A percentile compares a stretch with the other conserved stretches of the same genome.
These are phyloP conservation scores for Brotogeris chrysoptera DNA, from an alignment of 2,797 vertebrate species.

Conservation along the genomic window DNA sequence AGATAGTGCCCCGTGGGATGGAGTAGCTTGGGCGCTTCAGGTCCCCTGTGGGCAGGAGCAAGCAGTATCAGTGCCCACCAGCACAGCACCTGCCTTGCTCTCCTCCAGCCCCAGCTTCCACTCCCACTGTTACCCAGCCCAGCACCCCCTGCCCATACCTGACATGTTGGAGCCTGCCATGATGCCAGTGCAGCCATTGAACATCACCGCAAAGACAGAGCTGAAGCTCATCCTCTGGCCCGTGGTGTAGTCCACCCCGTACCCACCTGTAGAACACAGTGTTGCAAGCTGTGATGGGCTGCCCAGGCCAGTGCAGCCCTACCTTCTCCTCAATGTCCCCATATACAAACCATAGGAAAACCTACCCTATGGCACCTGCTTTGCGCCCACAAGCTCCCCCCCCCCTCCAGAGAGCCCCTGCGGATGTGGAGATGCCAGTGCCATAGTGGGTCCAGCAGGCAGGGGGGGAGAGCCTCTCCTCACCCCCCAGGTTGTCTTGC, in stretches of 20 bases:
- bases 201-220: conserved; percentile 91
- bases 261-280: conserved; percentile 69
- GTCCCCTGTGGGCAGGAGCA: conserved; percentile 77
- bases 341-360: not conserved
- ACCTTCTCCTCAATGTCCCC: not conserved
- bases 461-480: conserved; percentile 24
- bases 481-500: conserved; percentile 81
- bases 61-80: not conserved
- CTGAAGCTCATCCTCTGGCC: conserved; percentile 86
- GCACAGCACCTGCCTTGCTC: not conserved
- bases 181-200: conserved; percentile 93
- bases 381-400: not conserved
- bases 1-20: conserved; percentile 91
- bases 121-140: not conserved
- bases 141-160: conserved; percentile 68
- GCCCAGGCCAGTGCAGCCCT: not conserved
- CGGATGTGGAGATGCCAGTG: not conserved
- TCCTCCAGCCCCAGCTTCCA: not conserved
- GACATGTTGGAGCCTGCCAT: conserved; percentile 96
- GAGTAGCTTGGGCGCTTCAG: conserved; percentile 89
- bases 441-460: rapidly evolving
- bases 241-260: conserved; percentile 87
- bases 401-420: not conserved
- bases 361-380: not conserved
- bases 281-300: not conserved